phyloP scores from a whole-genome alignment of 2,888 invertebrate genomes.

The Gymnoscelis rufifasciata region DNA sequence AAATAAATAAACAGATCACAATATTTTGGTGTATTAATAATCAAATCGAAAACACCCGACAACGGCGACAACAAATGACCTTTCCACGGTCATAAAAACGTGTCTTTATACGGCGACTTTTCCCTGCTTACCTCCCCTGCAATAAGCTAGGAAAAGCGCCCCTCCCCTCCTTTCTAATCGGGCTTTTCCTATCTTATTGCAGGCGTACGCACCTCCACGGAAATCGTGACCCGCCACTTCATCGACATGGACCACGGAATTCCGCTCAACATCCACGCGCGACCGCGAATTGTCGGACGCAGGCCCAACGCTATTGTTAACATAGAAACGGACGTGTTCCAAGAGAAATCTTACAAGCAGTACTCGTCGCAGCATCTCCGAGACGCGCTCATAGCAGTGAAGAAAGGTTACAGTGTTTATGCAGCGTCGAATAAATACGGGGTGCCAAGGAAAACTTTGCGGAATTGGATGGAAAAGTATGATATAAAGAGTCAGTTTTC shows the following conservation, averaged over 20 bases:
- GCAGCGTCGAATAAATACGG: conserved; percentile 78
- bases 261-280: conserved; percentile 65
- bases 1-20: too few species aligned
- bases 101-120: conserved; percentile 52
- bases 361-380: conserved; percentile 73
- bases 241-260: conserved; percentile 71
- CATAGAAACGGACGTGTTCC: conserved; percentile 71
- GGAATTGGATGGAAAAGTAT: conserved; percentile 80
- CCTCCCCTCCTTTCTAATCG: conserved; percentile 26
- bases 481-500: conserved; percentile 77
- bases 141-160: conserved; percentile 78
- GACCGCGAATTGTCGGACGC: conserved; percentile 65
- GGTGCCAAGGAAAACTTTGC: conserved; percentile 74
- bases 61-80: too few species aligned
- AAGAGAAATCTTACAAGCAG: conserved; percentile 74
- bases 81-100: not conserved
- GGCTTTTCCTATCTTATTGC: conserved; percentile 67
- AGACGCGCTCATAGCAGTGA: conserved; percentile 72
- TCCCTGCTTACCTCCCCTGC: conserved; percentile 68
- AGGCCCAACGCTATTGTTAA: conserved; percentile 68
- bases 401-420: conserved; percentile 76
- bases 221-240: conserved; percentile 72
- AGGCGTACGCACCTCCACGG: conserved; percentile 71
- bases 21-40: too few species aligned
- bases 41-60: too few species aligned